Evolutionary conservation across 2,888 invertebrate genomes (phyloP).

Genomic region (Punctoribates punctum): DNA sequence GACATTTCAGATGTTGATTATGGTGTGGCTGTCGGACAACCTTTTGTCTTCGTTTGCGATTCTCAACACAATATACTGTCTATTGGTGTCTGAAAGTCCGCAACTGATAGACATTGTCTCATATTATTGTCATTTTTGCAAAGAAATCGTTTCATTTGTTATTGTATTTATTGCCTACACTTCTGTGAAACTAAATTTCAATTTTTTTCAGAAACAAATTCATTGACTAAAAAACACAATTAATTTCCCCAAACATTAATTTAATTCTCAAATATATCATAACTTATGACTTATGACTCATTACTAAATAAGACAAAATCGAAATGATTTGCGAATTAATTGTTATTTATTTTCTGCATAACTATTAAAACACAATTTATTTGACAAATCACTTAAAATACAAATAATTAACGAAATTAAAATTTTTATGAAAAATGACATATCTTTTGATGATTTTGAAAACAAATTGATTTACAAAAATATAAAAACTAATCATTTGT

Average conservation of each 20-base stretch:
- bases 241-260: background rate
- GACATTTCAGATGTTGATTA: conserved; percentile 13
- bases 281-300: no score
- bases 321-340: no score
- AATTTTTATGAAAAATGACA: no score
- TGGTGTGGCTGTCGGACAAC: conserved; percentile 11
- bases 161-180: conserved; percentile 8
- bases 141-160: background rate
- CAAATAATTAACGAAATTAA: no score
- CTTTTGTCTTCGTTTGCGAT: background rate
- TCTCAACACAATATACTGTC: conserved; percentile 19
- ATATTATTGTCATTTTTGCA: conserved; percentile 26
- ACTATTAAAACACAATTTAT: no score
- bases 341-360: no score
- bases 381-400: no score
- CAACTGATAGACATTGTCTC: conserved; percentile 1
- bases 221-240: background rate
- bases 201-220: background rate
- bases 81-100: background rate
- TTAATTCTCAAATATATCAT: background rate
- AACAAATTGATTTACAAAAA: no score
- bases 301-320: no score
- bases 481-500: no score
- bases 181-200: conserved; percentile 1
- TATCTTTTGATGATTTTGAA: no score